Evolutionary conservation across 2,888 invertebrate species (phyloP).

Genomic region (Deroplatys truncata): DNA sequence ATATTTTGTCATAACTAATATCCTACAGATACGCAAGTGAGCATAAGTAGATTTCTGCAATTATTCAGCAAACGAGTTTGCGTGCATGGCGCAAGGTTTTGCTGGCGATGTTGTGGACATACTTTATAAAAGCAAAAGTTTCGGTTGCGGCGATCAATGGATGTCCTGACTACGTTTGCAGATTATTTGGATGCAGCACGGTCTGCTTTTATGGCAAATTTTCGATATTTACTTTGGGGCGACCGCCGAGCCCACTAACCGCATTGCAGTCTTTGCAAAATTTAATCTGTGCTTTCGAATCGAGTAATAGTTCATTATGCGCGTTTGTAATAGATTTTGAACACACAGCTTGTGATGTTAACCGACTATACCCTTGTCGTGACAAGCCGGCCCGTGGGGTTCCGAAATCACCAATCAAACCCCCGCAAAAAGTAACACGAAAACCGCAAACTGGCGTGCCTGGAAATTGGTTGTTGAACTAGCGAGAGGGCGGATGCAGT

Average conservation of each 20-base stretch:
- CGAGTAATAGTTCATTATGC: background rate
- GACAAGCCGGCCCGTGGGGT: background rate
- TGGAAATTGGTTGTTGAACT: background rate
- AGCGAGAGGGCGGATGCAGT: background rate
- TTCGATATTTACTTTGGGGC: background rate
- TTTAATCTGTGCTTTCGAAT: background rate
- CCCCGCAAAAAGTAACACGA: background rate
- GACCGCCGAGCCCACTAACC: background rate
- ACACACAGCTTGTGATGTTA: background rate
- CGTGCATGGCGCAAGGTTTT: background rate
- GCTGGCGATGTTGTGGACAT: background rate
- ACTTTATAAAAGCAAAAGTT: background rate
- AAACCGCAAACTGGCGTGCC: background rate
- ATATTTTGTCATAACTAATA: no score
- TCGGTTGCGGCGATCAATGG: background rate
- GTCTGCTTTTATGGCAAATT: background rate
- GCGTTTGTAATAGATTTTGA: background rate
- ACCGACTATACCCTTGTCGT: background rate
- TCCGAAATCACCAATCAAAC: background rate
- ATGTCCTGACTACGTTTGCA: background rate
- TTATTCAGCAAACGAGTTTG: no score
- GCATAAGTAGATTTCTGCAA: no score
- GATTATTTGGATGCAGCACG: background rate
- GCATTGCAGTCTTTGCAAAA: background rate
- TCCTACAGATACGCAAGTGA: no score